Evolutionary conservation across 2,888 invertebrate species (phyloP).

Genomic region (Drosophila multiciliata): DNA sequence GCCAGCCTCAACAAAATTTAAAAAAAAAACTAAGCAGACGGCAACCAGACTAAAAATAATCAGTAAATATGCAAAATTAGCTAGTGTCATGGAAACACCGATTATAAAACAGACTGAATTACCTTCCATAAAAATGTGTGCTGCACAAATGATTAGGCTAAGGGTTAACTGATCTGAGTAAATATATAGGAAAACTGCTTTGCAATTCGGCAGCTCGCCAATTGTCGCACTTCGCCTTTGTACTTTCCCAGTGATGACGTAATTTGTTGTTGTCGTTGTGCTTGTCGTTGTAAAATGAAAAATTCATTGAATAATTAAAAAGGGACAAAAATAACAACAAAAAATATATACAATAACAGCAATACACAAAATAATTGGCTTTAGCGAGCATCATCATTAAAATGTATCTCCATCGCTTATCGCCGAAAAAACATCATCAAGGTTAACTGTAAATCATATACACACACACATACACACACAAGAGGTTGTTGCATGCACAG

Average conservation of each 20-base stretch:
- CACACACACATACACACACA: neutral
- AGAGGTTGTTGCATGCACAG: conserved; percentile 8
- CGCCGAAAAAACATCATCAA: neutral
- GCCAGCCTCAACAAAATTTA: conserved; percentile 7
- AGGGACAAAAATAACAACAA: neutral
- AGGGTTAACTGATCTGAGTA: neutral
- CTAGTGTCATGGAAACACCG: neutral
- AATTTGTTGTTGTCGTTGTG: conserved; percentile 24
- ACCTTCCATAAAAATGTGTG: conserved; percentile 7
- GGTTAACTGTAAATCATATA: conserved; percentile 10
- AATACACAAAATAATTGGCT: conserved; percentile 21
- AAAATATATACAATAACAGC: conserved; percentile 25
- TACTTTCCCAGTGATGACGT: conserved; percentile 42
- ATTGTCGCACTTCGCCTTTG: neutral
- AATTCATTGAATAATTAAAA: conserved; percentile 34
- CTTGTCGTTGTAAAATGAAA: conserved; percentile 7
- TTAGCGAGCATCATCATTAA: conserved; percentile 1
- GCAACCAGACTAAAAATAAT: conserved; percentile 33
- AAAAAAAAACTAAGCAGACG: conserved; percentile 54
- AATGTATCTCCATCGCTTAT: neutral
- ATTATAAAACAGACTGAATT: neutral
- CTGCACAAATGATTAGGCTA: too few species aligned
- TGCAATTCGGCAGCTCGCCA: conserved; percentile 13
- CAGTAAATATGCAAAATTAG: neutral
- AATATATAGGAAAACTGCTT: neutral